Evolutionary conservation across 92 coral and sea anemone genomes (phyloP).

Genomic region (Blastomussa wellsi): DNA sequence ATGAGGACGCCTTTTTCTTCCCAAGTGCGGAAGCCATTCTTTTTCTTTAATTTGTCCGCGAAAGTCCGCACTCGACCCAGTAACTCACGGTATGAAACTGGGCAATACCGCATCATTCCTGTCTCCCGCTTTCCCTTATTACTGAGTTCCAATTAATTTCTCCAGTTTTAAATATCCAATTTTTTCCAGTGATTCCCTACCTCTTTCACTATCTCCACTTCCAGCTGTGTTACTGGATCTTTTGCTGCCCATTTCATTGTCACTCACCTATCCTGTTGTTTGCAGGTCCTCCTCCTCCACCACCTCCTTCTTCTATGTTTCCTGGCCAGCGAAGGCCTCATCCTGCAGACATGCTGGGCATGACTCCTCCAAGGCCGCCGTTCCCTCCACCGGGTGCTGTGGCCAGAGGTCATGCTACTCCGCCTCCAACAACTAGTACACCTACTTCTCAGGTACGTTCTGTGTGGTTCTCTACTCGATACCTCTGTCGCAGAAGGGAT

Average conservation of each 20-base stretch:
- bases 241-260: background rate
- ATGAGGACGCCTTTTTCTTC: too few relatives aligned
- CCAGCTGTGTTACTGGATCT: background rate
- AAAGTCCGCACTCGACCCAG: too few relatives aligned
- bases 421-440: conserved; percentile 11
- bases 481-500: background rate
- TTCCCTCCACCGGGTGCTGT: conserved; percentile 26
- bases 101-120: background rate
- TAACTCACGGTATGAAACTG: too few relatives aligned
- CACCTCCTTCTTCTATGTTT: conserved; percentile 25
- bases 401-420: conserved; percentile 17
- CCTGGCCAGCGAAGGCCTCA: conserved; percentile 31
- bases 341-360: conserved; percentile 31
- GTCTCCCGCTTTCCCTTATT: background rate
- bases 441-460: conserved; percentile 26
- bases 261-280: background rate
- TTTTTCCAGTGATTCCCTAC: background rate
- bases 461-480: background rate
- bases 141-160: background rate
- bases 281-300: conserved; percentile 29
- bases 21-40: too few relatives aligned
- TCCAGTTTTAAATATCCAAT: background rate
- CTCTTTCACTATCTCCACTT: background rate
- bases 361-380: conserved; percentile 25
- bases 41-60: too few relatives aligned